Conservation (phyloP, 2,113 vertebrate species). For the Trochalopteron elliotii region DNA sequence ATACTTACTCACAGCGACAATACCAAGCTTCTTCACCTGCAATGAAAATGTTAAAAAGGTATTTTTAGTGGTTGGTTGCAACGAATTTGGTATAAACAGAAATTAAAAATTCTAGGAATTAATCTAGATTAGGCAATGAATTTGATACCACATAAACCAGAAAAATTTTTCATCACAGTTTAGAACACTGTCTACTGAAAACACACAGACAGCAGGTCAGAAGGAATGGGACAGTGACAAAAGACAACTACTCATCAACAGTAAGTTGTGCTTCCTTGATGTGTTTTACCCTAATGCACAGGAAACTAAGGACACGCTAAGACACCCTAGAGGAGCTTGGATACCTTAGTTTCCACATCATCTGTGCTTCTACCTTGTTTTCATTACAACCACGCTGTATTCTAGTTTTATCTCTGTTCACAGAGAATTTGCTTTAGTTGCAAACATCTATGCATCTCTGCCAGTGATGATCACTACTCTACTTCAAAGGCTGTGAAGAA, state of each 20-base stretch:
- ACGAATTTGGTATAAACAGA: background rate
- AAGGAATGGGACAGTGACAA: background rate
- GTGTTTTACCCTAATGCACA: background rate
- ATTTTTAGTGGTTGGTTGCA: background rate
- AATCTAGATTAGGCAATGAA: background rate
- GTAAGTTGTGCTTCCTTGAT: background rate
- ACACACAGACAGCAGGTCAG: background rate
- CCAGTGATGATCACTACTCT: background rate
- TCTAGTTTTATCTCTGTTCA: background rate
- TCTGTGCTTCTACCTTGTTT: background rate
- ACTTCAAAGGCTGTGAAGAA: background rate
- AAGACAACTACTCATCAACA: background rate
- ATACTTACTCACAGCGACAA: conserved; percentile 95
- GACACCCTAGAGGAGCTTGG: background rate
- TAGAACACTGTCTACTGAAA: background rate
- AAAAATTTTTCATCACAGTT: background rate
- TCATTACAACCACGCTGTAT: background rate
- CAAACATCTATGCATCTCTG: background rate
- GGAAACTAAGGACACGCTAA: background rate
- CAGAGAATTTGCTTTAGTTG: background rate
- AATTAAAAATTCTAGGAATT: background rate
- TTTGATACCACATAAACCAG: background rate
- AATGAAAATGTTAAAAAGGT: background rate
- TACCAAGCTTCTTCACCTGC: conserved; percentile 91
- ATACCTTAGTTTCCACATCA: background rate